phyloP scores from a whole-genome alignment of 2,797 vertebrate species.

The Pseudocheirus occidentalis region DNA sequence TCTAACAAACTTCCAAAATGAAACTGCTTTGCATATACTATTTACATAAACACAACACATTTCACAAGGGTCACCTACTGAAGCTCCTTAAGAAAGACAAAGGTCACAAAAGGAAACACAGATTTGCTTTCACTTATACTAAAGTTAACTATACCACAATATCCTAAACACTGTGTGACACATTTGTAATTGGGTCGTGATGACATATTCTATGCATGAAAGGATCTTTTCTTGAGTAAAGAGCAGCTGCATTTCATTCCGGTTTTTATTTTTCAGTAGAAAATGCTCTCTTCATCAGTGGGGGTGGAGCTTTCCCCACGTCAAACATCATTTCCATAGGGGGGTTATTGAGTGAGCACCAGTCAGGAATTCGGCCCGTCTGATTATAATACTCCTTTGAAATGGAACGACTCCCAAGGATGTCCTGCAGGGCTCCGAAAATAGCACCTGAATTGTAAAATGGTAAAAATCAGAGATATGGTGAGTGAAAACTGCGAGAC shows the following conservation, averaged over 20 bases:
- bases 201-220: constrained; percentile 10
- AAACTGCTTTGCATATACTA: constrained; percentile 62
- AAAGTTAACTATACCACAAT: constrained; percentile 21
- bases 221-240: constrained; percentile 34
- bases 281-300: constrained; percentile 96
- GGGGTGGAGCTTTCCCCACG: constrained; percentile 92
- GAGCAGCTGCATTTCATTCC: background rate
- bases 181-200: constrained; percentile 31
- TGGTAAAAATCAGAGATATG: background rate
- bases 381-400: constrained; percentile 98
- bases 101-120: constrained; percentile 47
- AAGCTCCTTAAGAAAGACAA: constrained; percentile 51
- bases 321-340: constrained; percentile 94
- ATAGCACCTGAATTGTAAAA: constrained; percentile 89
- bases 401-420: constrained; percentile 95
- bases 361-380: constrained; percentile 95
- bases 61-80: constrained; percentile 42
- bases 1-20: constrained; percentile 58
- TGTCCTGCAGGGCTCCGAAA: constrained; percentile 97
- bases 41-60: constrained; percentile 62
- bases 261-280: constrained; percentile 94
- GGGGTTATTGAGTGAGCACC: constrained; percentile 96
- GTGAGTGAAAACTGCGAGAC: background rate
- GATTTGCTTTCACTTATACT: constrained; percentile 52
- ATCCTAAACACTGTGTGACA: constrained; percentile 42